These are phyloP conservation scores for Drosophila melanosoma DNA, from an alignment of 2,888 invertebrate genomes.

Conservation along the genomic window DNA sequence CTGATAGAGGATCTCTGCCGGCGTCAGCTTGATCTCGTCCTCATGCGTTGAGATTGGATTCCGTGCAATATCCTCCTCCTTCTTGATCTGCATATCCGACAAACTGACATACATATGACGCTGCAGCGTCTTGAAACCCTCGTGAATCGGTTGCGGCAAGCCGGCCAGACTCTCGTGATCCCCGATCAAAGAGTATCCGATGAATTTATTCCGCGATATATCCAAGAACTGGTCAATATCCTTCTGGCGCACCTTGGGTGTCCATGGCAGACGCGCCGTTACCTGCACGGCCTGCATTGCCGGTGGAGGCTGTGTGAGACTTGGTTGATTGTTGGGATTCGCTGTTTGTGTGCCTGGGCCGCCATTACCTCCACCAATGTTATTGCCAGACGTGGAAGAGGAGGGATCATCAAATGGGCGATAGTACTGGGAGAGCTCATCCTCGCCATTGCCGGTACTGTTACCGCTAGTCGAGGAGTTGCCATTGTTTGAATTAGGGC, in stretches of 20 bases:
- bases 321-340: conserved; percentile 82
- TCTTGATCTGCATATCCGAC: conserved; percentile 95
- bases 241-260: conserved; percentile 96
- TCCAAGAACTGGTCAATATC: conserved; percentile 97
- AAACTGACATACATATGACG: conserved; percentile 97
- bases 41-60: conserved; percentile 96
- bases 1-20: conserved; percentile 95
- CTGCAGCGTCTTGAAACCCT: conserved; percentile 94
- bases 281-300: conserved; percentile 80
- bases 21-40: conserved; percentile 91
- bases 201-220: conserved; percentile 96
- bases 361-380: conserved; percentile 35
- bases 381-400: conserved; percentile 69
- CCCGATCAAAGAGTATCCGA: conserved; percentile 95
- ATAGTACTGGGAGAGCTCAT: conserved; percentile 84
- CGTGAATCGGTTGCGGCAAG: conserved; percentile 97
- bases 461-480: conserved; percentile 46
- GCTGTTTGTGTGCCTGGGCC: conserved; percentile 50
- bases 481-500: conserved; percentile 69
- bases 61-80: conserved; percentile 95
- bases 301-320: conserved; percentile 61
- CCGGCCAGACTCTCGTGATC: conserved; percentile 96
- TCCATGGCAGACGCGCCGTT: conserved; percentile 92
- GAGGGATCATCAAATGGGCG: conserved; percentile 85
- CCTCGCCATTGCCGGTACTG: conserved; percentile 84